A percentile compares a stretch with the other conserved stretches of the same genome.
Evolutionary conservation across 2,888 invertebrate species (phyloP).

Genomic region (Cyclophora punctaria): DNA sequence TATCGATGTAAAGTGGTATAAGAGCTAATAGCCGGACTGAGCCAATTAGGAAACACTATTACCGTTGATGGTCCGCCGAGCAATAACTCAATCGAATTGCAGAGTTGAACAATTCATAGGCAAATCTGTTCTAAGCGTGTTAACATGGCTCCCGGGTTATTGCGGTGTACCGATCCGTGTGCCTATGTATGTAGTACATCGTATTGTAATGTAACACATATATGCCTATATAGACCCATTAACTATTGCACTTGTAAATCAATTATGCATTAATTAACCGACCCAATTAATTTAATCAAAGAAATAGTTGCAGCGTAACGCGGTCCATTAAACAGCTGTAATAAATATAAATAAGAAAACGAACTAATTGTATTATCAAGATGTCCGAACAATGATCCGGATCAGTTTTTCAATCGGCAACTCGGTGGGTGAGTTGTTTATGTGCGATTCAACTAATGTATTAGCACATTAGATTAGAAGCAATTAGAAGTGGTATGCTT

Average conservation of each 20-base stretch:
- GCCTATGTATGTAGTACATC: slow-evolving; percentile 22
- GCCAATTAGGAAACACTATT: slow-evolving; percentile 37
- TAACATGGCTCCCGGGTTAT: slow-evolving; percentile 61
- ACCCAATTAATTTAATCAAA: slow-evolving; percentile 16
- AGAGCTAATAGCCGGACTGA: slow-evolving; percentile 24
- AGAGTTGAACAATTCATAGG: slow-evolving; percentile 62
- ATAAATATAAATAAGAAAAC: slow-evolving; percentile 30
- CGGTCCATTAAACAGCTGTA: slow-evolving; percentile 9
- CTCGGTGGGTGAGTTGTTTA: slow-evolving; percentile 2
- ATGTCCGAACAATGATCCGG: slow-evolving; percentile 15
- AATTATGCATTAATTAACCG: slow-evolving; percentile 6
- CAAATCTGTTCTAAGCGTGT: slow-evolving; percentile 66
- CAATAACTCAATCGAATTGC: slow-evolving; percentile 52
- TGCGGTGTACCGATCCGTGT: slow-evolving; percentile 54
- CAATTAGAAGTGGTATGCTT: slow-evolving; percentile 62
- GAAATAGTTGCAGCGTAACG: slow-evolving; percentile 6
- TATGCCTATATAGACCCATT: slow-evolving; percentile 4
- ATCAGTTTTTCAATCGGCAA: slow-evolving; percentile 22
- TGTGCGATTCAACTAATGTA: slow-evolving; percentile 27
- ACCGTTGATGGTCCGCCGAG: slow-evolving; percentile 36
- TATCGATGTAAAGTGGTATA: slow-evolving; percentile 14
- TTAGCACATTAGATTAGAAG: slow-evolving; percentile 49
- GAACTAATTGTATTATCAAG: slow-evolving; percentile 24
- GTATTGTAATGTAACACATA: slow-evolving; percentile 22
- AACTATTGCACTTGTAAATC: neutral